These are phyloP conservation scores for Peromyscus polionotus DNA, from an alignment of 2,113 vertebrate species.

Conservation along the genomic window DNA sequence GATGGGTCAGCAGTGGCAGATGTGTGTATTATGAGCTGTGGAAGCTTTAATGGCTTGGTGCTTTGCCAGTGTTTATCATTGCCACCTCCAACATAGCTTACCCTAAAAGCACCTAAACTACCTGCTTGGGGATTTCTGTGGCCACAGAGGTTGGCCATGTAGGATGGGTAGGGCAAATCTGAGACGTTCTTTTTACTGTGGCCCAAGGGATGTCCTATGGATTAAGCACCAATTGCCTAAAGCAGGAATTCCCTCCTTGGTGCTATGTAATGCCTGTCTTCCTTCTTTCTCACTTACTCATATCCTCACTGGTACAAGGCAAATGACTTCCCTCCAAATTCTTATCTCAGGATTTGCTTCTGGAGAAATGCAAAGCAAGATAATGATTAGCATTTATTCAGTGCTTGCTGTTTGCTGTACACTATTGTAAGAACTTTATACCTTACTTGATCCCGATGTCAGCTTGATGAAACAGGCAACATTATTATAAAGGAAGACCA, in stretches of 20 bases:
- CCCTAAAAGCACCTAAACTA: not conserved
- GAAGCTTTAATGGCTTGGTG: not conserved
- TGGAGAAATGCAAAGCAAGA: slow-evolving; percentile 19
- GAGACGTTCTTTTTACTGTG: not conserved
- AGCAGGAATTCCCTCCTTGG: not conserved
- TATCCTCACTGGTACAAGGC: not conserved
- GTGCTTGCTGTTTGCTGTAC: not conserved
- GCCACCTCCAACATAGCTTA: not conserved
- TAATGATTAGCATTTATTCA: not conserved
- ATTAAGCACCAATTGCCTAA: not conserved
- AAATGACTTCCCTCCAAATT: not conserved
- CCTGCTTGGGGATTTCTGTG: slow-evolving; percentile 25
- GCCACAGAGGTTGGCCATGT: not conserved
- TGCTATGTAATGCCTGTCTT: not conserved
- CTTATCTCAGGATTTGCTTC: not conserved
- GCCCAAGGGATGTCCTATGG: not conserved
- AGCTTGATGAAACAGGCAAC: not conserved
- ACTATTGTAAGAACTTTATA: slow-evolving; percentile 1
- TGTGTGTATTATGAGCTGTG: not conserved
- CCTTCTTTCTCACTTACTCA: not conserved
- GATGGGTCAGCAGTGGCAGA: not conserved
- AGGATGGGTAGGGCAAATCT: not conserved
- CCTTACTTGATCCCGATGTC: not conserved
- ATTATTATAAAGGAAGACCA: slow-evolving; percentile 12
- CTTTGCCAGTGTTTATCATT: not conserved